Evolutionary conservation across 2,113 vertebrate species (phyloP).

Genomic region (Sprattus sprattus): DNA sequence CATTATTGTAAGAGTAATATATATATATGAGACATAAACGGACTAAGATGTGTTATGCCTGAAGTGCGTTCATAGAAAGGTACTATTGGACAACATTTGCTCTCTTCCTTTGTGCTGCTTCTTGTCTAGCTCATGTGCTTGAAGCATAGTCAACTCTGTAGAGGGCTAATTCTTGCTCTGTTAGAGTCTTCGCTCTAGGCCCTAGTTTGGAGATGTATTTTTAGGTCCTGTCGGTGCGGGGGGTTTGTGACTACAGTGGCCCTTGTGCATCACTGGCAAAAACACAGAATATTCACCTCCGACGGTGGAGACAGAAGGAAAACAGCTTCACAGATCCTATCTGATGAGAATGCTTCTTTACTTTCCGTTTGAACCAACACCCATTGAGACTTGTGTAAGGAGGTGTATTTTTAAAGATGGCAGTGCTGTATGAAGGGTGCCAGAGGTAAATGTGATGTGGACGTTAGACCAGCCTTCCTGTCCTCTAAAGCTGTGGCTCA

Average conservation of each 20-base stretch:
- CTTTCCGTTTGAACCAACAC: background rate
- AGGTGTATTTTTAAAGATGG: background rate
- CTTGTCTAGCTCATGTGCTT: too few relatives aligned
- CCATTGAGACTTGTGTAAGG: background rate
- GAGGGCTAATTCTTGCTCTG: too few relatives aligned
- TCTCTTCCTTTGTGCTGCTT: too few relatives aligned
- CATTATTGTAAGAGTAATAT: too few relatives aligned
- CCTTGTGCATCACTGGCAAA: background rate
- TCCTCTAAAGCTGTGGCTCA: background rate
- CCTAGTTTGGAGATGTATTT: background rate
- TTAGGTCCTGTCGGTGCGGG: background rate
- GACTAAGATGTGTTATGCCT: too few relatives aligned
- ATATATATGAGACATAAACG: too few relatives aligned
- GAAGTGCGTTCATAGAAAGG: too few relatives aligned
- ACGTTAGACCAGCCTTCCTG: background rate
- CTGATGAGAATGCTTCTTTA: background rate
- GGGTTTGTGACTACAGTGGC: background rate
- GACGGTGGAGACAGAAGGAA: background rate
- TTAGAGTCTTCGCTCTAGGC: background rate
- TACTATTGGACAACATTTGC: too few relatives aligned
- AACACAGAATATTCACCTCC: background rate
- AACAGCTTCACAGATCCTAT: background rate
- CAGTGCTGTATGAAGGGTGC: background rate
- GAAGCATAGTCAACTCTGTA: too few relatives aligned
- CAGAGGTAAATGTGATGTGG: slow-evolving; percentile 7